Conservation (phyloP, 2,888 invertebrate genomes). For the Coecobrya sp. region DNA sequence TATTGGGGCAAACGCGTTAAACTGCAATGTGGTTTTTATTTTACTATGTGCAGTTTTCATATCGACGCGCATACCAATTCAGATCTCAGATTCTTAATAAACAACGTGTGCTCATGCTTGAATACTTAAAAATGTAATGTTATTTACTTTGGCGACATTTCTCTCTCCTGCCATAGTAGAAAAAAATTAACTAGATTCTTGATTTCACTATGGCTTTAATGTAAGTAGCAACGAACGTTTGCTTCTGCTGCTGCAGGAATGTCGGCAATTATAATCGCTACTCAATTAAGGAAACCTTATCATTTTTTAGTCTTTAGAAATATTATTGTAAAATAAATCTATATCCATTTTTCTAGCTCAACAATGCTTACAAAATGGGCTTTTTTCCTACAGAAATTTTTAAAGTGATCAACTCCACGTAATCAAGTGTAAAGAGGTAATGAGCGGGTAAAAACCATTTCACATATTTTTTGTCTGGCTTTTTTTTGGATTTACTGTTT, state of each 20-base stretch:
- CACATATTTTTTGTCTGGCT: background rate
- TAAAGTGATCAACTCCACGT: background rate
- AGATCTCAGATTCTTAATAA: background rate
- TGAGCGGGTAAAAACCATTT: conserved; percentile 4
- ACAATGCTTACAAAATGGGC: too few species aligned
- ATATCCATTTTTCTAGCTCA: too few species aligned
- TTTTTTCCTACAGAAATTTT: too few species aligned
- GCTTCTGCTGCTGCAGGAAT: too few species aligned
- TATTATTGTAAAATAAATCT: too few species aligned
- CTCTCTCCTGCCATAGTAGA: background rate
- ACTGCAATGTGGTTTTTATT: background rate
- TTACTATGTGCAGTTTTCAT: background rate
- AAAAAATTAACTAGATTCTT: background rate
- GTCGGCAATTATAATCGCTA: conserved; percentile 16
- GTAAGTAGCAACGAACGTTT: background rate
- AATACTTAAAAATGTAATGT: background rate
- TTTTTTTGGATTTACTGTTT: background rate
- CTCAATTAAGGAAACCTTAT: conserved; percentile 7
- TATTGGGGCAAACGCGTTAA: background rate
- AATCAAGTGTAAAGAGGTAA: conserved; percentile 1
- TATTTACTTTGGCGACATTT: background rate
- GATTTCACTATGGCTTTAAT: background rate
- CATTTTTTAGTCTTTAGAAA: conserved; percentile 3
- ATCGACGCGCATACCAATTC: too few species aligned
- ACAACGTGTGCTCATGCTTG: conserved; percentile 7